Percentiles rank a stretch among this genome's conserved stretches.
phyloP scores from a whole-genome alignment of 2,113 vertebrate genomes.

The Pangasianodon hypophthalmus region DNA sequence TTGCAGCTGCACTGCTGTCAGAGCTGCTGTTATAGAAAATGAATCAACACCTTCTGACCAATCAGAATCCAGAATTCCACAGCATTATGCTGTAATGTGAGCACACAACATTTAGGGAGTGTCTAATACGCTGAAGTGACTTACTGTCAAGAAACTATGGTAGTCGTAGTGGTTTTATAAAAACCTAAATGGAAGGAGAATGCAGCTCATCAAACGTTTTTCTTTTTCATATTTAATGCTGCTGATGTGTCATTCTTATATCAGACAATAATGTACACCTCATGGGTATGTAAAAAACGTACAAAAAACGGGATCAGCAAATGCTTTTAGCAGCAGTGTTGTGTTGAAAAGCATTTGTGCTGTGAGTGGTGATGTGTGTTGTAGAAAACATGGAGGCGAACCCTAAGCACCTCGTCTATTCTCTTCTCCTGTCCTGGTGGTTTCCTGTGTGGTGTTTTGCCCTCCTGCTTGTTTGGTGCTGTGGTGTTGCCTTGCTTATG shows the following conservation, averaged over 20 bases:
- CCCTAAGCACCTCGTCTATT: constrained; percentile 11
- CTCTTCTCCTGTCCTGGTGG: constrained; percentile 35
- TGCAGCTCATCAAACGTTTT: constrained; percentile 29
- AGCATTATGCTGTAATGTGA: neutral
- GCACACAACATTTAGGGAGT: neutral
- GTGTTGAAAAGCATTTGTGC: constrained; percentile 69
- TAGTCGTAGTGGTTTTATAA: neutral
- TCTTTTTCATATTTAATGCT: constrained; percentile 56
- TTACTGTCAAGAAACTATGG: no score
- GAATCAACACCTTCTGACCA: neutral
- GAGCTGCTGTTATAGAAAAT: neutral
- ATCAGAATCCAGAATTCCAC: neutral
- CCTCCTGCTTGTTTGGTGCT: constrained; percentile 53
- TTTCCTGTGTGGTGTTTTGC: constrained; percentile 45
- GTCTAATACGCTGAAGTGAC: neutral
- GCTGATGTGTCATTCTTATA: constrained; percentile 60
- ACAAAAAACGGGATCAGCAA: constrained; percentile 42
- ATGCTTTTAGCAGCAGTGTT: constrained; percentile 64
- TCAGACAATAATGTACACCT: constrained; percentile 72
- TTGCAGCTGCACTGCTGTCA: neutral
- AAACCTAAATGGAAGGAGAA: neutral
- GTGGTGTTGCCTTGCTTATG: constrained; percentile 31
- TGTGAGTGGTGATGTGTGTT: constrained; percentile 50
- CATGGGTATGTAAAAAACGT: constrained; percentile 74
- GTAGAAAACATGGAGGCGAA: constrained; percentile 54